Evolutionary conservation across 2,113 vertebrate genomes (phyloP).

Genomic region (Myodes glareolus): DNA sequence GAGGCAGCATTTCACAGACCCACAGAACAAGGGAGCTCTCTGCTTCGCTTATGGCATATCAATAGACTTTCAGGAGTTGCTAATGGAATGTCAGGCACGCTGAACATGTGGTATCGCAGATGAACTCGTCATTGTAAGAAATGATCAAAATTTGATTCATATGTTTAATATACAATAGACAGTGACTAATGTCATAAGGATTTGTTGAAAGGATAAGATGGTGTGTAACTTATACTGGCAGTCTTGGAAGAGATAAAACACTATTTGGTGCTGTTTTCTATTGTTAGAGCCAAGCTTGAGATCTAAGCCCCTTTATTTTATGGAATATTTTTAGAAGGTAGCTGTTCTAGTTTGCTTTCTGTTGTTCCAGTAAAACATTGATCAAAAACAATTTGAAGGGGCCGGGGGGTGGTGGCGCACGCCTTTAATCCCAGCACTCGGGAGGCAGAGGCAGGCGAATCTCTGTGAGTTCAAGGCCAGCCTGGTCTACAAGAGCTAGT

Average conservation of each 20-base stretch:
- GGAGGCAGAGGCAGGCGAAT: no score
- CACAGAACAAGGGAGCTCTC: background rate
- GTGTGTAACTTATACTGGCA: background rate
- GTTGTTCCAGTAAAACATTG: background rate
- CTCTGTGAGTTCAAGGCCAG: no score
- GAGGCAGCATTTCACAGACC: background rate
- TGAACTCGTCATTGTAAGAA: conserved; percentile 58
- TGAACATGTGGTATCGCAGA: conserved; percentile 34
- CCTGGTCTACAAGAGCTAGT: no score
- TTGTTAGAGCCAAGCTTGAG: background rate
- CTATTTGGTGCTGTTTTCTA: conserved; percentile 2
- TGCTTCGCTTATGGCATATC: background rate
- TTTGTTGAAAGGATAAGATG: conserved; percentile 39
- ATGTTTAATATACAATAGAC: conserved; percentile 54
- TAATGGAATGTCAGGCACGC: background rate
- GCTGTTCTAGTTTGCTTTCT: background rate
- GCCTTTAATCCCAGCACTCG: no score
- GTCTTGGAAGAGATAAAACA: background rate
- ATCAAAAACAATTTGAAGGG: background rate
- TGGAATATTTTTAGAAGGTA: background rate
- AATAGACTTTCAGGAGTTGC: background rate
- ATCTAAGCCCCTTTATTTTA: background rate
- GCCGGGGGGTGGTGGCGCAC: no score
- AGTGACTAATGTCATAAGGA: conserved; percentile 66
- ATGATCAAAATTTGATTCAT: conserved; percentile 74